Base-by-base conservation (phyloP, 2,797 vertebrate species). In the Pyrrhura leucotis region DNA sequence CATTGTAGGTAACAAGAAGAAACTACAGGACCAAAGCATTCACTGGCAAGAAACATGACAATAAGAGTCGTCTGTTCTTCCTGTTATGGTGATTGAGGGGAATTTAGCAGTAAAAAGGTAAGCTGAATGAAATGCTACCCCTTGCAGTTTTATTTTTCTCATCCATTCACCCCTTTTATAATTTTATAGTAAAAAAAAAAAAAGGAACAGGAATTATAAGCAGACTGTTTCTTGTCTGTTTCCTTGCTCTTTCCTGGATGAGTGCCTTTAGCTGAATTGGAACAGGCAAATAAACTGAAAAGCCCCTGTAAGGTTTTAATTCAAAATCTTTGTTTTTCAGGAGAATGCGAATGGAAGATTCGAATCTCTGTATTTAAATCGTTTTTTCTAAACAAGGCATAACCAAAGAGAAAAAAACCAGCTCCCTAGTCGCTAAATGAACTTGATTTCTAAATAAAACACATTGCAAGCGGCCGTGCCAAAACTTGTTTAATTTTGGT, bases 401-500 rank as follows among this genome's bases (percentile, higher is more conserved):
- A 92, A 77, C 51, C 29, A 80, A 73, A 75, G 6, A 88, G 11
- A 79, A 56, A 22, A 76, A 50, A 66, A 62, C 2, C 48, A 92
- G 42, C 19, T 16, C 18, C 56, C 33, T 35, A 39, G 20, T 79
- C 50, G 91, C 21, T 72, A 81, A 84, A 92, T 35, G 11, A 92
- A 87, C 23, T 76, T 91, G 35, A 82, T 69, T 95, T 81, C 63
- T 72, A 85, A 81, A 35, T 48, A 86, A 56, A 95, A 77, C 63
- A 45, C 29, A 58, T 7, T 82, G 62, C 90, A 92, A 95, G 74
- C 23, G 33, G 39, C 59, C 67, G 66, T 58, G 51, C 37, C 88
- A 67, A 82, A 92, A 44, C 29, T 74, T 92, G 56, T 78, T 97
- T 94, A 92, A 50, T 47, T 79, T 85, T 42, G 91, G 90, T 91